Evolutionary conservation across 2,113 vertebrate species (phyloP).

Genomic region (Amphiprion ocellaris): DNA sequence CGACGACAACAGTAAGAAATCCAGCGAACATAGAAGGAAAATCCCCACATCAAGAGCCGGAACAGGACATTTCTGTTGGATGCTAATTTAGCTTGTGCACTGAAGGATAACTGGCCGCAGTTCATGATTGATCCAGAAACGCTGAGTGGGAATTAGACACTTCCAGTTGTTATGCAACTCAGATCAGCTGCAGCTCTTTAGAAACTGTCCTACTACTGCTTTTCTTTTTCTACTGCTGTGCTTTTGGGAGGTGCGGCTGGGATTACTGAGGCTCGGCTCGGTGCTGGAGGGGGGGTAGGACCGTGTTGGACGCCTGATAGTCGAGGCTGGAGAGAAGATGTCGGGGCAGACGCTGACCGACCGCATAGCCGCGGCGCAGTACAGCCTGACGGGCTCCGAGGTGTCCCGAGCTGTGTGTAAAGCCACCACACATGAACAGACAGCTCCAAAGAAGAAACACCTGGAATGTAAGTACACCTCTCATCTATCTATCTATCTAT

Average conservation of each 20-base stretch:
- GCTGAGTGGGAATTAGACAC: constrained; percentile 30
- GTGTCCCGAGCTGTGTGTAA: constrained; percentile 97
- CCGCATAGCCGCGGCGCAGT: constrained; percentile 99
- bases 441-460: constrained; percentile 99
- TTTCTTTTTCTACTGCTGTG: neutral
- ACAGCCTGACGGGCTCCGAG: constrained; percentile 97
- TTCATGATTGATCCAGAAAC: constrained; percentile 44
- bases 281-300: constrained; percentile 53
- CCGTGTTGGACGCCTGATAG: constrained; percentile 62
- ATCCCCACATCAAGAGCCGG: neutral
- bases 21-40: neutral
- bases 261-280: constrained; percentile 44
- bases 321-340: constrained; percentile 88
- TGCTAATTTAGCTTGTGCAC: neutral
- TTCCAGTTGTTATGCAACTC: constrained; percentile 56
- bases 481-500: constrained; percentile 38
- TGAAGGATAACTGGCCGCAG: constrained; percentile 22
- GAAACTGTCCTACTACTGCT: constrained; percentile 18
- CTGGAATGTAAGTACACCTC: constrained; percentile 94
- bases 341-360: constrained; percentile 99
- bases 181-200: neutral
- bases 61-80: neutral
- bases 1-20: constrained; percentile 34
- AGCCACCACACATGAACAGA: constrained; percentile 98
- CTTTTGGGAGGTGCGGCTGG: constrained; percentile 42